A percentile compares a stretch with the other conserved stretches of the same genome.
These are phyloP conservation scores for Phengaris alcon DNA, from an alignment of 2,888 invertebrate genomes.

Conservation along the genomic window DNA sequence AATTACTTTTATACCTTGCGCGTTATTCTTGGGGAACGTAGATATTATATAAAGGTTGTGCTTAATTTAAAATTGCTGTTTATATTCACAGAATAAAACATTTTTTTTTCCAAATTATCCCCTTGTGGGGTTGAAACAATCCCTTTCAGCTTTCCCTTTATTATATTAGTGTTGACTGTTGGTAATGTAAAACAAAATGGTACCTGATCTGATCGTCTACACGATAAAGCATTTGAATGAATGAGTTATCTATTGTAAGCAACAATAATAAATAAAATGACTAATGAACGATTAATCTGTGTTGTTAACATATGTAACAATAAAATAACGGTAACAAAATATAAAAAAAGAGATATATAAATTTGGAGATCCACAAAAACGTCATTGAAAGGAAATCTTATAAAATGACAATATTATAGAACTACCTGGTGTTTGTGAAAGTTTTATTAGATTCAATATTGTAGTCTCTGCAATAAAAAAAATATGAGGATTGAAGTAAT, in stretches of 20 bases:
- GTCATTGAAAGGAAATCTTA: not conserved
- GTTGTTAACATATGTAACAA: constrained; percentile 3
- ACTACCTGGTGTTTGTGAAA: not conserved
- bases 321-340: not conserved
- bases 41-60: too few relatives aligned
- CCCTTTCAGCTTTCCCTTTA: too few relatives aligned
- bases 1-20: not conserved
- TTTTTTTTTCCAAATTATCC: too few relatives aligned
- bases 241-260: not conserved
- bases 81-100: too few relatives aligned
- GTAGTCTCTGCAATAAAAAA: not conserved
- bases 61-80: too few relatives aligned
- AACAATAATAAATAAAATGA: not conserved
- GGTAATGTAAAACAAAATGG: not conserved
- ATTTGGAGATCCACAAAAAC: not conserved
- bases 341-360: not conserved
- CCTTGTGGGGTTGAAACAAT: too few relatives aligned
- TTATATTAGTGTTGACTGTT: too few relatives aligned
- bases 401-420: not conserved
- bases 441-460: not conserved
- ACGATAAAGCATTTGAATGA: not conserved
- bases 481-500: not conserved
- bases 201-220: not conserved
- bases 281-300: constrained; percentile 1
- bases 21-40: too few relatives aligned